Percentiles rank a stretch among this genome's conserved stretches.
phyloP scores from a whole-genome alignment of 2,888 invertebrate species.

The Pseudolycoriella hygida region DNA sequence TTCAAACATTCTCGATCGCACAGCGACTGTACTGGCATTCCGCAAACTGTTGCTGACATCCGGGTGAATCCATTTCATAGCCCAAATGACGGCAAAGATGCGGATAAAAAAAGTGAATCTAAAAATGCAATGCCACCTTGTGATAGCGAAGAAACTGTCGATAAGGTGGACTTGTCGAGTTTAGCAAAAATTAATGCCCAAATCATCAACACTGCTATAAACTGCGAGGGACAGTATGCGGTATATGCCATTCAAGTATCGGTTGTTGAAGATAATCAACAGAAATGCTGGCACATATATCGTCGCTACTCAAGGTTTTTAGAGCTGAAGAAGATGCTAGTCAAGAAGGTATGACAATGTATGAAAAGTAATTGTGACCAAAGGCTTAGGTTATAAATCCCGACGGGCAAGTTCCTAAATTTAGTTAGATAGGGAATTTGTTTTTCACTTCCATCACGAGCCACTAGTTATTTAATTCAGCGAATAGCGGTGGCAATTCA shows the following conservation, averaged over 20 bases:
- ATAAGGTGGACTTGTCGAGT: neutral
- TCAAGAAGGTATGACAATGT: slow-evolving; percentile 7
- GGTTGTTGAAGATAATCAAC: slow-evolving; percentile 40
- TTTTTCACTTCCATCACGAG: too few relatives aligned
- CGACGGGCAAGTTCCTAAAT: too few relatives aligned
- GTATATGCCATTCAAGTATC: slow-evolving; percentile 75
- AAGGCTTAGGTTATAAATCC: too few relatives aligned
- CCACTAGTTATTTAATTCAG: too few relatives aligned
- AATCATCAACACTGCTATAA: slow-evolving; percentile 15
- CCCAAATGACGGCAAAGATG: neutral
- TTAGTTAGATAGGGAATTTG: too few relatives aligned
- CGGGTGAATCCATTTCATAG: neutral
- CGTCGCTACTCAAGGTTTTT: slow-evolving; percentile 88
- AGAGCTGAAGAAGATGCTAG: slow-evolving; percentile 59
- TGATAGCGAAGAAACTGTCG: neutral
- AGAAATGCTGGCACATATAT: slow-evolving; percentile 80
- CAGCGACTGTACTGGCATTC: slow-evolving; percentile 14
- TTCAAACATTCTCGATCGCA: slow-evolving; percentile 14
- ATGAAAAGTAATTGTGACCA: too few relatives aligned
- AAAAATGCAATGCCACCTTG: neutral
- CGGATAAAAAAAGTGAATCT: slow-evolving; percentile 2
- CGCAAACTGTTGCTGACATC: slow-evolving; percentile 6
- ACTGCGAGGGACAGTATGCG: slow-evolving; percentile 71
- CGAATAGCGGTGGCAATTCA: too few relatives aligned
- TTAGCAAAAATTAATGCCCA: slow-evolving; percentile 9